A percentile compares a stretch with the other conserved stretches of the same genome.
Conservation (phyloP, 2,113 vertebrate species). For the Atractosteus spatula region DNA sequence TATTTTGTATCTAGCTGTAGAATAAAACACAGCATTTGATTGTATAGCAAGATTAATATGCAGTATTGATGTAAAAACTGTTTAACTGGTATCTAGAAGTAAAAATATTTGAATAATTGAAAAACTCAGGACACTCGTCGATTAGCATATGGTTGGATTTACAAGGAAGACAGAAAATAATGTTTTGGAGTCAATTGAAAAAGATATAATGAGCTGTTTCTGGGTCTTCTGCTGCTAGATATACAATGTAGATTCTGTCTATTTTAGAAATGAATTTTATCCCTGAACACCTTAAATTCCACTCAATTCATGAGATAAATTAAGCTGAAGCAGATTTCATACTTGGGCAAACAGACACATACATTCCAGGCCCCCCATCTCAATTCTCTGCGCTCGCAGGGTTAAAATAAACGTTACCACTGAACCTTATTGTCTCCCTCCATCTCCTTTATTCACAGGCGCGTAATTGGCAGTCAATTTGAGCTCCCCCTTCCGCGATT, state of each 20-base stretch:
- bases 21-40: no score
- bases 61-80: no score
- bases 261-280: background rate
- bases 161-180: background rate
- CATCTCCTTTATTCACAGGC: conserved; percentile 76
- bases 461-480: conserved; percentile 83
- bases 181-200: background rate
- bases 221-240: no score
- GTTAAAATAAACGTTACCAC: conserved; percentile 72
- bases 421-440: conserved; percentile 67
- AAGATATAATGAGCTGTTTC: background rate
- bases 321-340: conserved; percentile 43
- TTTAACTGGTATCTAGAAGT: no score
- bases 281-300: background rate
- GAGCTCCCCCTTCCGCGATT: conserved; percentile 76
- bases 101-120: no score
- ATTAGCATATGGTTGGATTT: no score
- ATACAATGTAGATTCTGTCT: background rate
- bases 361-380: conserved; percentile 19
- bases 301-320: conserved; percentile 30
- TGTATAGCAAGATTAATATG: no score
- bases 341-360: conserved; percentile 40
- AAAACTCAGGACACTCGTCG: no score
- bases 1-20: no score
- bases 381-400: conserved; percentile 50